A percentile compares a stretch with the other conserved stretches of the same genome.
Evolutionary conservation across 1,140 invertebrate genomes (phyloP).

Genomic region (Panulirus ornatus): DNA sequence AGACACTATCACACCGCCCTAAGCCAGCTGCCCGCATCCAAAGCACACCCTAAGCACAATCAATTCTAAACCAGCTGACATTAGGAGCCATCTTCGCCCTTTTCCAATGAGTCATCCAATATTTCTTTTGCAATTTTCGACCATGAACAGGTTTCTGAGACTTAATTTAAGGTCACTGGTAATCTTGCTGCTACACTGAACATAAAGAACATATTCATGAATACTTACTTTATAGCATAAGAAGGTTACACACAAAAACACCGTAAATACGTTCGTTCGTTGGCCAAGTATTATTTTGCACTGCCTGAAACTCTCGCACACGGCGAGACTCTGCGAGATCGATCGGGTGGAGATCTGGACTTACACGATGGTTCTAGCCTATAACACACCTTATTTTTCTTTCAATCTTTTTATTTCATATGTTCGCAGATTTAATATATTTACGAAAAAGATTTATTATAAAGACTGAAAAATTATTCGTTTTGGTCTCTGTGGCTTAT

Average conservation of each 20-base stretch:
- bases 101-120: conserved; percentile 64
- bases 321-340: conserved; percentile 70
- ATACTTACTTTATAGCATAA: conserved; percentile 52
- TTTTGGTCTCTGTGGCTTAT: too few species aligned
- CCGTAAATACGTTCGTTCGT: conserved; percentile 37
- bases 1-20: neutral
- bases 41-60: neutral
- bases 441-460: too few species aligned
- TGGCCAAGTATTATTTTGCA: conserved; percentile 66
- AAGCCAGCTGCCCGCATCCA: neutral
- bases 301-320: conserved; percentile 52
- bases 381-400: neutral
- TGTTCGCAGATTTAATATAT: too few species aligned
- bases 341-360: conserved; percentile 55
- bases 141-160: too few species aligned
- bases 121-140: conserved; percentile 23
- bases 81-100: conserved; percentile 61
- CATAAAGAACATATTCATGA: neutral
- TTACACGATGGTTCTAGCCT: conserved; percentile 44
- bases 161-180: neutral
- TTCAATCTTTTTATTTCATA: too few species aligned
- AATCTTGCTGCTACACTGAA: neutral
- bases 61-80: conserved; percentile 58
- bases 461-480: too few species aligned
- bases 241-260: conserved; percentile 46